Base-by-base conservation (phyloP, 2,113 vertebrate genomes). In the Prietella phreatophila region DNA sequence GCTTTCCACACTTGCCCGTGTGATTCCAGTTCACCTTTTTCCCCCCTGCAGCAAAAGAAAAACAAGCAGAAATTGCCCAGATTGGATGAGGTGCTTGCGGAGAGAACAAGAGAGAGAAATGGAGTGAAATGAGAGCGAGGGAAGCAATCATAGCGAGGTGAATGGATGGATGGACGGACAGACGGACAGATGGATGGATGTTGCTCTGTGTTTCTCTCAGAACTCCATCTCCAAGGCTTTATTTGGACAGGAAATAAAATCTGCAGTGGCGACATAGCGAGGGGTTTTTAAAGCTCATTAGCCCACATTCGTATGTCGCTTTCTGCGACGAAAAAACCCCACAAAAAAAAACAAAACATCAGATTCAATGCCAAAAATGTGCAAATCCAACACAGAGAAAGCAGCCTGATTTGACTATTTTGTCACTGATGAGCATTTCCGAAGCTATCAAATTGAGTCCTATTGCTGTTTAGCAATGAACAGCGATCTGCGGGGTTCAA, bases 61-160 rank as follows among this genome's bases (percentile, higher is more conserved):
- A 84, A 84, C 69, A 83, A 87, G 47, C 69, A 25, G 58, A 78
- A 84, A 63, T 61, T 83, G 56, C n/a, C 11, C 27, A 60, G 69
- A 83, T 63, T 83, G 55, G 81, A 61, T 25, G 53, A 33, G 39
- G 67, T 7, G 5, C 55, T 2, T 20, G 33, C 3, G 79, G 58
- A 82, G 50, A 42, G 63, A 76, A 55, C 61, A 33, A 83, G 42
- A 50, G 63, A 47, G 22, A 63, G 60, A 83, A 11, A 22, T 1
- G 3, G 50, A 58, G 7, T 33, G 33, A 78, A 61, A 85, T 47
- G 27, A 56, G 50, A 85, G 63, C 5, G 22, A 84, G 65, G 2
- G 20, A 85, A 39, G 30, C 42, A 86, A 81, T 55, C 75, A 81
- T 27, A 19, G 30, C 8, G 60, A 86, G 42, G 50, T 39, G 17